Percentiles rank a stretch among this genome's conserved stretches.
Evolutionary conservation across 2,888 invertebrate species (phyloP).

Genomic region (Operophtera brumata): DNA sequence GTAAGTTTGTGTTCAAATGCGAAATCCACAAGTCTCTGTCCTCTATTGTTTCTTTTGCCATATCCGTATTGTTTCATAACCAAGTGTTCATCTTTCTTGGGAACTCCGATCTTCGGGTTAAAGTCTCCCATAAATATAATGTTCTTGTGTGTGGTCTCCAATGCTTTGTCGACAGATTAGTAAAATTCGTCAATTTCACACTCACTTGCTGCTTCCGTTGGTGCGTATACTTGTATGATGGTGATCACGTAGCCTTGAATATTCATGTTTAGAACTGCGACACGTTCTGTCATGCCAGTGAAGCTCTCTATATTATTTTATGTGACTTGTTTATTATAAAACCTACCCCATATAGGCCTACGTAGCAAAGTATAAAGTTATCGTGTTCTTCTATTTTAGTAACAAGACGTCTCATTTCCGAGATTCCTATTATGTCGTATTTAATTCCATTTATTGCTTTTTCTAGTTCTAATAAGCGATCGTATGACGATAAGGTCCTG

Average conservation of each 20-base stretch:
- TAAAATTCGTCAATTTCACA: constrained; percentile 28
- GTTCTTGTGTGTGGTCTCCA: constrained; percentile 16
- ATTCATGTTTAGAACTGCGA: constrained; percentile 19
- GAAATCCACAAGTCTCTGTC: constrained; percentile 1
- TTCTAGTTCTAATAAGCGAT: too few relatives aligned
- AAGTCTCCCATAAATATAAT: constrained; percentile 28
- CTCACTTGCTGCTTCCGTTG: constrained; percentile 25
- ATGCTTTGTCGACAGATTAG: constrained; percentile 12
- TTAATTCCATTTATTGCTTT: too few relatives aligned
- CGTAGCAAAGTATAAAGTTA: constrained; percentile 15
- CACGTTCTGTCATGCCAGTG: constrained; percentile 17
- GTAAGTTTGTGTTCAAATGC: constrained; percentile 3
- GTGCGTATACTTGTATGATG: constrained; percentile 30
- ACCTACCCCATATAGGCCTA: constrained; percentile 23
- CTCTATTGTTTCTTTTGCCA: constrained; percentile 5
- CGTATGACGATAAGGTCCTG: too few relatives aligned
- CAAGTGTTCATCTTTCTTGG: constrained; percentile 17
- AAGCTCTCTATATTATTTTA: constrained; percentile 17
- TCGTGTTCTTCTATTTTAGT: constrained; percentile 19
- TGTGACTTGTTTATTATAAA: constrained; percentile 26
- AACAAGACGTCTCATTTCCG: too few relatives aligned
- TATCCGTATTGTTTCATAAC: neutral
- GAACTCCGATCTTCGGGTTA: constrained; percentile 3
- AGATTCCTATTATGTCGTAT: too few relatives aligned
- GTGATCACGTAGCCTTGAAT: neutral